Evolutionary conservation across 2,888 invertebrate genomes (phyloP).

Genomic region (Boloria selene): DNA sequence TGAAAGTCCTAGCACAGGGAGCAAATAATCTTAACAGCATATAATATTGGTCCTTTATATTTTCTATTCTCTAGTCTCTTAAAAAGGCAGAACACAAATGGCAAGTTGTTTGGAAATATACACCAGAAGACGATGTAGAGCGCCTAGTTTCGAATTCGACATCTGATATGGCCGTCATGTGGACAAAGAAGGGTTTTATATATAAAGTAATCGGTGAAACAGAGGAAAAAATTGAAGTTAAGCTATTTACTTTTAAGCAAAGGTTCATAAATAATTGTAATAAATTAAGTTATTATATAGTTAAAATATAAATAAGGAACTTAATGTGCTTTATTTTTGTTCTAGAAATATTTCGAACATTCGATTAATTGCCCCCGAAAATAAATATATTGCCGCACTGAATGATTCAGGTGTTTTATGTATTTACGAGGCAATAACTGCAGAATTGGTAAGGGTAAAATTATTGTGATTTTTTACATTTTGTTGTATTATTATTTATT

Average conservation of each 20-base stretch:
- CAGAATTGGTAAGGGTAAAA: constrained; percentile 54
- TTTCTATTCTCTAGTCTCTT: constrained; percentile 51
- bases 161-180: constrained; percentile 59
- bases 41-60: background rate
- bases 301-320: no score
- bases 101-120: constrained; percentile 59
- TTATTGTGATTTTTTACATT: background rate
- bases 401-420: constrained; percentile 57
- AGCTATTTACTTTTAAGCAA: constrained; percentile 61
- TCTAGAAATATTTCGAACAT: constrained; percentile 60
- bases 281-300: background rate
- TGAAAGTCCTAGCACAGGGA: no score
- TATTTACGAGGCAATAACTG: constrained; percentile 57
- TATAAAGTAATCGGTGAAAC: constrained; percentile 59
- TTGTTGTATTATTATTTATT: constrained; percentile 28
- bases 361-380: constrained; percentile 67
- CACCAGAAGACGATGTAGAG: constrained; percentile 51
- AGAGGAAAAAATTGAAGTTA: constrained; percentile 61
- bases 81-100: constrained; percentile 64
- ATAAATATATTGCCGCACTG: constrained; percentile 56
- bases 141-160: constrained; percentile 59
- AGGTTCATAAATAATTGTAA: constrained; percentile 49
- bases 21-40: no score
- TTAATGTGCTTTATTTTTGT: background rate
- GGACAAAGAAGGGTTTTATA: constrained; percentile 62